Evolutionary conservation across 2,888 invertebrate genomes (phyloP).

Genomic region (Mamestra brassicae): DNA sequence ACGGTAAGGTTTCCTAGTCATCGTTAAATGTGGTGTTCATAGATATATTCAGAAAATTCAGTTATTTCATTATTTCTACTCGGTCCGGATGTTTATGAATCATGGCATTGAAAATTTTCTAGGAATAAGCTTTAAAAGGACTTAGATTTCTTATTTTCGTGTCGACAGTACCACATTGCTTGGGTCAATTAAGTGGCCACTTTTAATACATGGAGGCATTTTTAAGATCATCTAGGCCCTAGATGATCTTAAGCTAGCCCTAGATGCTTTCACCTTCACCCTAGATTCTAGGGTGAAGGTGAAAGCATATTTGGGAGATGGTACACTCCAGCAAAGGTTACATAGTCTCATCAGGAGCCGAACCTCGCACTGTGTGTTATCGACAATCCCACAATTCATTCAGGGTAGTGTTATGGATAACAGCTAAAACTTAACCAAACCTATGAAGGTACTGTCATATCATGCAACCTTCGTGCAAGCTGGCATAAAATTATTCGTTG

Average conservation of each 20-base stretch:
- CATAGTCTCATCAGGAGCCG: neutral
- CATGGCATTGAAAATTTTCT: too few relatives aligned
- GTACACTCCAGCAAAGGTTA: neutral
- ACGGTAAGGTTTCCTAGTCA: slow-evolving; percentile 33
- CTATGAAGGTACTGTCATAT: too few relatives aligned
- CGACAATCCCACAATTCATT: neutral
- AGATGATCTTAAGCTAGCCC: too few relatives aligned
- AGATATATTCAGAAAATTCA: neutral
- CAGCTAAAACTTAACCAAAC: neutral
- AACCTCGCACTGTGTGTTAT: neutral
- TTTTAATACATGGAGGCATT: neutral
- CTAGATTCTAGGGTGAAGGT: too few relatives aligned
- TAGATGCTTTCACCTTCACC: too few relatives aligned
- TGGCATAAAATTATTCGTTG: too few relatives aligned
- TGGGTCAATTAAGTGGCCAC: neutral
- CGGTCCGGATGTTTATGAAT: too few relatives aligned
- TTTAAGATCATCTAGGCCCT: neutral
- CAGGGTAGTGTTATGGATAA: neutral
- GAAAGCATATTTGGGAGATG: too few relatives aligned
- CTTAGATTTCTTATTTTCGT: neutral
- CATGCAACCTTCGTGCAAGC: too few relatives aligned
- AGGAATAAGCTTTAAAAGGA: neutral
- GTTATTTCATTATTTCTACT: slow-evolving; percentile 10
- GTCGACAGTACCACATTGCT: neutral
- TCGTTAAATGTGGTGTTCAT: slow-evolving; percentile 19